Percentiles rank a stretch among this genome's conserved stretches.
Evolutionary conservation across 2,797 vertebrate species (phyloP).

Genomic region (Sylvia borin): DNA sequence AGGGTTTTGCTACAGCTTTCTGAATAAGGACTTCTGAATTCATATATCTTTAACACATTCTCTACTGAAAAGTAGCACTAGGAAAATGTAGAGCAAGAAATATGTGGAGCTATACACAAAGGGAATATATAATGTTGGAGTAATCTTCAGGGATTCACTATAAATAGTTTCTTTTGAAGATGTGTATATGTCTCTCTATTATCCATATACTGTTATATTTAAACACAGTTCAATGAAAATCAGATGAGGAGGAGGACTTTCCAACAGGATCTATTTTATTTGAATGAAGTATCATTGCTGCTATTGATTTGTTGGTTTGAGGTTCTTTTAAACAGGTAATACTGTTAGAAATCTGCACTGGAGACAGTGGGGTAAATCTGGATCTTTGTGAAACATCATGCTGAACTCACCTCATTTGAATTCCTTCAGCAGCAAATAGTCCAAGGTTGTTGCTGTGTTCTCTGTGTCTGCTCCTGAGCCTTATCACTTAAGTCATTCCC

Average conservation of each 20-base stretch:
- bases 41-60: not conserved
- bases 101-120: not conserved
- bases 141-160: not conserved
- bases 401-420: not conserved
- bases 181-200: not conserved
- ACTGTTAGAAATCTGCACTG: not conserved
- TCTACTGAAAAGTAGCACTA: not conserved
- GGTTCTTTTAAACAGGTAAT: not conserved
- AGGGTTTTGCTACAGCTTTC: not conserved
- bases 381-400: not conserved
- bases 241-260: not conserved
- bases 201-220: not conserved
- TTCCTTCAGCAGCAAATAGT: not conserved
- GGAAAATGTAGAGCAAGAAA: not conserved
- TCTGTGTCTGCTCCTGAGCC: not conserved
- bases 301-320: not conserved
- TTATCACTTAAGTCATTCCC: not conserved
- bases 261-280: not conserved
- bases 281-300: not conserved
- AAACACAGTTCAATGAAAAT: not conserved
- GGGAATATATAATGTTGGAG: not conserved
- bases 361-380: not conserved
- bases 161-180: not conserved
- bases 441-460: not conserved
- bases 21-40: not conserved